Evolutionary conservation across 2,113 vertebrate genomes (phyloP), one percentile per base, ranked within the genome.

Genomic region (Rhinoderma darwinii): DNA sequence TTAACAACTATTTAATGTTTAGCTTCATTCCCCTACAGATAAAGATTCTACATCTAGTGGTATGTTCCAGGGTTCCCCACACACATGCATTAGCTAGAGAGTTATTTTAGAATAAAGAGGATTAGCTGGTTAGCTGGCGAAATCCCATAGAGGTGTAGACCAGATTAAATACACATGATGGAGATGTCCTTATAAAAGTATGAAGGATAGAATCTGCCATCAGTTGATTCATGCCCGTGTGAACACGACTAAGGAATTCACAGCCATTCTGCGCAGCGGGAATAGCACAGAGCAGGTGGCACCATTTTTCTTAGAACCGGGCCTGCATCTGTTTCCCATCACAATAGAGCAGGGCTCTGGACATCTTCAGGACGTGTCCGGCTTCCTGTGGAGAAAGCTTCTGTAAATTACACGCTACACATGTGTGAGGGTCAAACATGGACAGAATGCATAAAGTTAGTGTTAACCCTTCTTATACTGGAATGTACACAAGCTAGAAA

Each of bases 251-350:
- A 25, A 74, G 79, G 86, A 87, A 87, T 87, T 73, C 80, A 50
- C 35, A 86, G 66, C 44, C 85, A 70, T 80, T 82, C 63, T 68
- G 37, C 93, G 14, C 84, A 86, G 80, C 7, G 88, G 92, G 88
- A 89, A 91, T 78, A 86, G 88, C 83, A 90, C 94, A 91, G 94
- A 95, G 93, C 92, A 95, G 94, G 94, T 95, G 94, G 94, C 91
- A 88, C 88, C 93, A 94, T 95, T 95, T 92, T 91, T 93, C 88
- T 88, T 41, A 0, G 89, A 95, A 96, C 95, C 32, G 86, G 54
- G 96, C 95, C 96, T 94, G 93, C 96, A 97, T 96, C 95, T 97
- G 96, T 92, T 96, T 96, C 94, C 88, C 95, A 96, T 97, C 95
- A 96, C 94, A 94, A 95, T 94, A 94, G 95, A 96, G 95, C 95